Conservation (phyloP, 2,888 invertebrate genomes). For the Nudaria mundana region DNA sequence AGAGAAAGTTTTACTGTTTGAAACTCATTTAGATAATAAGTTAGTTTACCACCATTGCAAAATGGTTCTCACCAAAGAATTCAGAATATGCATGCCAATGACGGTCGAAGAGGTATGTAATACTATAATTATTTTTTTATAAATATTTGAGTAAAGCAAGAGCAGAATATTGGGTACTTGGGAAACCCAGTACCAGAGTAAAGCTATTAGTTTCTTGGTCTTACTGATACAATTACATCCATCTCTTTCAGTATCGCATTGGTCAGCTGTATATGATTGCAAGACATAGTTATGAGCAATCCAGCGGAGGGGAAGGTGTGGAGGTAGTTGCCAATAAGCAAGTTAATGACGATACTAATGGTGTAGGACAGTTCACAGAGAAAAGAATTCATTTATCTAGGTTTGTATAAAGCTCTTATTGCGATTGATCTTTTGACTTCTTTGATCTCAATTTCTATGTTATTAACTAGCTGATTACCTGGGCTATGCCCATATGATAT, state of each 20-base stretch:
- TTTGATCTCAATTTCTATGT: too few relatives aligned
- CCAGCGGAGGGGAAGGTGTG: constrained; percentile 93
- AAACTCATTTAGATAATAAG: background rate
- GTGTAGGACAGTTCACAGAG: constrained; percentile 93
- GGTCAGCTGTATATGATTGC: constrained; percentile 98
- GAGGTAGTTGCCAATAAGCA: constrained; percentile 93
- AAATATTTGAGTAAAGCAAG: too few relatives aligned
- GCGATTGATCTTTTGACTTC: too few relatives aligned
- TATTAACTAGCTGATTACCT: too few relatives aligned
- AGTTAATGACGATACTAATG: constrained; percentile 89
- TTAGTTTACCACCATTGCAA: constrained; percentile 8
- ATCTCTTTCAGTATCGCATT: constrained; percentile 87
- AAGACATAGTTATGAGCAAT: constrained; percentile 95
- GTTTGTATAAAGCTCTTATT: constrained; percentile 56
- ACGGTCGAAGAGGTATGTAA: constrained; percentile 91
- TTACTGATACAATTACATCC: too few relatives aligned
- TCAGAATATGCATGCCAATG: constrained; percentile 95
- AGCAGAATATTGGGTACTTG: too few relatives aligned
- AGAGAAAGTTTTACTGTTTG: background rate
- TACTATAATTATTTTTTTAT: background rate
- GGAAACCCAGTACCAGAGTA: too few relatives aligned
- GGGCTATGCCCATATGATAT: too few relatives aligned
- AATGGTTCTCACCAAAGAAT: constrained; percentile 94
- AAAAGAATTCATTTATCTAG: constrained; percentile 94
- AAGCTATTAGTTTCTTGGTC: too few relatives aligned